phyloP scores from a whole-genome alignment of 2,797 vertebrate genomes.

The Myotis planiceps region DNA sequence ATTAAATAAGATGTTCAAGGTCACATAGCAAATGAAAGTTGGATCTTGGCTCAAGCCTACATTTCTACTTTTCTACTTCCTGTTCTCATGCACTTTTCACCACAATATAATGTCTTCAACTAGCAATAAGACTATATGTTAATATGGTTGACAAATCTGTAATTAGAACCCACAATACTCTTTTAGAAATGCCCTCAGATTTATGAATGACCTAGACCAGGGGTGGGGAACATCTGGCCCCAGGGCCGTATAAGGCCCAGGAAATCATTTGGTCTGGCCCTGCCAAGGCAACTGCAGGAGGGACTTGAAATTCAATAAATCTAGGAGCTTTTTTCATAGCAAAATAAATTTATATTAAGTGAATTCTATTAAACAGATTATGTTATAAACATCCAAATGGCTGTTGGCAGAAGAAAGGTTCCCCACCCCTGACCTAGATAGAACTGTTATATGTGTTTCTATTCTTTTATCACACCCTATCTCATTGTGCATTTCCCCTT shows the following conservation, averaged over 20 bases:
- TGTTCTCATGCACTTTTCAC: neutral
- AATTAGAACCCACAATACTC: slow-evolving; percentile 17
- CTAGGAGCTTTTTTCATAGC: no score
- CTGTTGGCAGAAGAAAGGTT: no score
- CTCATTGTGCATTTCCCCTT: neutral
- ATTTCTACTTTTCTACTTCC: neutral
- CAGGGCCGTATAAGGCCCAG: no score
- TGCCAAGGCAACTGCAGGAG: no score
- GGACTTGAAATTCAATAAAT: no score
- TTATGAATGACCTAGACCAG: neutral
- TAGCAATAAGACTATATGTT: slow-evolving; percentile 43
- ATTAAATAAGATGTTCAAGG: neutral
- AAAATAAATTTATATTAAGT: no score
- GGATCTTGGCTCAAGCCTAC: neutral
- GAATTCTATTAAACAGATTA: no score
- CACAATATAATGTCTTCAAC: neutral
- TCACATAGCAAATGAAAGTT: slow-evolving; percentile 29
- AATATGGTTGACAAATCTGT: slow-evolving; percentile 52
- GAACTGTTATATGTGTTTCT: neutral
- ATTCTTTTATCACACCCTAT: neutral
- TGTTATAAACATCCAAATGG: no score
- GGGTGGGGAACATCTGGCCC: no score
- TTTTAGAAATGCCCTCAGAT: slow-evolving; percentile 29
- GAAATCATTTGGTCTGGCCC: no score
- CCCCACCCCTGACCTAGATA: neutral